Conservation (phyloP, 1,140 invertebrate species). For the Lineus longissimus region DNA sequence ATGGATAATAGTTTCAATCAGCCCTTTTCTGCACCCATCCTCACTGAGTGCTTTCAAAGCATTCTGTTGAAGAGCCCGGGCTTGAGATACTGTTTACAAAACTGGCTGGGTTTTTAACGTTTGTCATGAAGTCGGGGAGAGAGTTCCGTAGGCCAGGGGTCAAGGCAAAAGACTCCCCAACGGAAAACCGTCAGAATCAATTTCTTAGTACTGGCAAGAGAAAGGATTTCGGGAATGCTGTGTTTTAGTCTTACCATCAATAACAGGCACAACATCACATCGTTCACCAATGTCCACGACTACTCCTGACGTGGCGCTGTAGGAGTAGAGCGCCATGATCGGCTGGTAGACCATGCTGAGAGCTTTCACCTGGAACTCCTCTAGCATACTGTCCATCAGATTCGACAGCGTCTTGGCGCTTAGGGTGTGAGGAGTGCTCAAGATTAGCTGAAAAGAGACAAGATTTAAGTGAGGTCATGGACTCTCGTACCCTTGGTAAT, state of each 20-base stretch:
- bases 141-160: too few species aligned
- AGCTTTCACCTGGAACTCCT: constrained; percentile 53
- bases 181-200: too few species aligned
- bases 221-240: too few species aligned
- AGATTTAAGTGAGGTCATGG: constrained; percentile 14
- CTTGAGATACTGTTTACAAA: too few species aligned
- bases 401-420: constrained; percentile 51
- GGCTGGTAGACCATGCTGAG: constrained; percentile 62
- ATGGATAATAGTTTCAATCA: constrained; percentile 6
- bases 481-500: too few species aligned
- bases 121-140: too few species aligned
- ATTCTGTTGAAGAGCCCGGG: too few species aligned
- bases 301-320: constrained; percentile 63
- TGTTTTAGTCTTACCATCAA: constrained; percentile 62
- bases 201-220: too few species aligned
- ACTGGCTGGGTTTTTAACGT: too few species aligned
- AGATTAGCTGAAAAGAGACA: constrained; percentile 40
- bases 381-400: constrained; percentile 53
- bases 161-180: too few species aligned
- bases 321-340: constrained; percentile 62
- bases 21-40: not conserved
- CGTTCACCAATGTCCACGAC: constrained; percentile 65
- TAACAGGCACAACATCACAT: constrained; percentile 63
- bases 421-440: constrained; percentile 57
- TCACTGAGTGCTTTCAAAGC: not conserved